phyloP scores from a whole-genome alignment of 2,797 vertebrate species.

The Mionectes olivaceus region DNA sequence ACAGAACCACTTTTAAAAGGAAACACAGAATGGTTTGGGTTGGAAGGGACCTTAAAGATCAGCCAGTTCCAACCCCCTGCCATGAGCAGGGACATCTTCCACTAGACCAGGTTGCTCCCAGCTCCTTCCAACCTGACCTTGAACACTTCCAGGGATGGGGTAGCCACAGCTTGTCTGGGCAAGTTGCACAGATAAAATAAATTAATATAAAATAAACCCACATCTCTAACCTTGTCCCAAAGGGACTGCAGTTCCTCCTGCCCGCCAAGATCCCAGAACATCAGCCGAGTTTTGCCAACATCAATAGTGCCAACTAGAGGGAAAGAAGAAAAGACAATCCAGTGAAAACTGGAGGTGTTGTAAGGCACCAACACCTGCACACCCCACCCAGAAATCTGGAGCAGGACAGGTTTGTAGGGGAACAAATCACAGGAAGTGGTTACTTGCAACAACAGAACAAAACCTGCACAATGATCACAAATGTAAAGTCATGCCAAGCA shows the following conservation, averaged over 20 bases:
- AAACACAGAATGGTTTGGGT: not conserved
- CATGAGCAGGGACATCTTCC: not conserved
- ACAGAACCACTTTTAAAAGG: not conserved
- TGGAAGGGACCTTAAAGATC: not conserved
- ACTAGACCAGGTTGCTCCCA: not conserved
- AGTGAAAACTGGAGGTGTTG: not conserved
- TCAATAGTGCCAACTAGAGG: slow-evolving; percentile 94
- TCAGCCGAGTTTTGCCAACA: slow-evolving; percentile 92
- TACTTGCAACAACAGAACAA: not conserved
- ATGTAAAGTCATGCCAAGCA: accelerated
- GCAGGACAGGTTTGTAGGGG: not conserved
- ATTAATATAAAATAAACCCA: not conserved
- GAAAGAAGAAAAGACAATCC: not conserved
- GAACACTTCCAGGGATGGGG: not conserved
- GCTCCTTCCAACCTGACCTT: not conserved
- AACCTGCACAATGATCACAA: not conserved
- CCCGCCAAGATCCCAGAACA: slow-evolving; percentile 99
- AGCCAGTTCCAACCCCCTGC: not conserved
- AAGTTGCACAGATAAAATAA: not conserved
- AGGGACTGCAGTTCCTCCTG: slow-evolving; percentile 96
- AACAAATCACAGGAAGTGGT: not conserved
- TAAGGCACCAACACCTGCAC: not conserved
- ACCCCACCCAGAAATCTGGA: not conserved
- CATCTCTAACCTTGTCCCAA: slow-evolving; percentile 93
- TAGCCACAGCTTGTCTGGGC: not conserved